A percentile compares a stretch with the other conserved stretches of the same genome.
Conservation (phyloP, 2,888 invertebrate genomes). For the Leptopilina myrica region DNA sequence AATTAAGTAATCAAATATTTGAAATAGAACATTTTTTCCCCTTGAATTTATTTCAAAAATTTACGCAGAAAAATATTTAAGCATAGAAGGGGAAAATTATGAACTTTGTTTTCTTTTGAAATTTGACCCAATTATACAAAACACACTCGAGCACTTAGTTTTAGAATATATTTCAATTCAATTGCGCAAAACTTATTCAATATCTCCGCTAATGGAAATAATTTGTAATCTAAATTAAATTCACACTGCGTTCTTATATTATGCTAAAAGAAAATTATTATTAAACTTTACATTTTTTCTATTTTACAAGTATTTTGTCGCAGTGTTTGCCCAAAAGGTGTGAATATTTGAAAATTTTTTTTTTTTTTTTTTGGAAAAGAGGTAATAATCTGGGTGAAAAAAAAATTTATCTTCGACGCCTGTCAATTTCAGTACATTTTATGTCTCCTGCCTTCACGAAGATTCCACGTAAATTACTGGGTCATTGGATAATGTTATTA, state of each 20-base stretch:
- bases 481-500: conserved; percentile 39
- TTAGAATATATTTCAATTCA: neutral
- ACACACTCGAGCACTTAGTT: neutral
- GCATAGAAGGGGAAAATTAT: neutral
- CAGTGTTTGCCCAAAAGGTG: no score
- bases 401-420: neutral
- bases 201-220: neutral
- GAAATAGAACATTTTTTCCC: neutral
- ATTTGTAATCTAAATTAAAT: neutral
- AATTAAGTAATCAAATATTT: no score
- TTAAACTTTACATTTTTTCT: no score
- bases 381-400: neutral
- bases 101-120: neutral
- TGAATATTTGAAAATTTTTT: no score
- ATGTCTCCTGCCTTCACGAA: neutral
- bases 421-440: conserved; percentile 1
- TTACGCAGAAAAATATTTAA: no score
- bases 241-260: no score
- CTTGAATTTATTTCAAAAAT: neutral
- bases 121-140: conserved; percentile 10
- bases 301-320: no score
- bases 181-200: neutral
- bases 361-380: neutral
- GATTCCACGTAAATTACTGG: conserved; percentile 25
- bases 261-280: no score